Evolutionary conservation across 1,140 invertebrate species (phyloP).

Genomic region (Psilanteris sp.): DNA sequence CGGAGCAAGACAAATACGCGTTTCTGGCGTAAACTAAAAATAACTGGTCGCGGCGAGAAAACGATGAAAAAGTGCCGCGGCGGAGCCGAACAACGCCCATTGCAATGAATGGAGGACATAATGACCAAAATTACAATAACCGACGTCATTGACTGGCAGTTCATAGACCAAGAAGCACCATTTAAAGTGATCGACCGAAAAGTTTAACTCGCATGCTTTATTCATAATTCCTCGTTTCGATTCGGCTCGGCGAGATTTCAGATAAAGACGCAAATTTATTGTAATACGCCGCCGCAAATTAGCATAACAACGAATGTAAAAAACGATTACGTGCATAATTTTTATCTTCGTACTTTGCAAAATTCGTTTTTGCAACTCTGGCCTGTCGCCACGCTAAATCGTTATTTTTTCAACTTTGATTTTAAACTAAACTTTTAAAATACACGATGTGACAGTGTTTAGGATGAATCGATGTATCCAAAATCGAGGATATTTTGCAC

Average conservation of each 20-base stretch:
- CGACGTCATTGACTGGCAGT: slow-evolving; percentile 34
- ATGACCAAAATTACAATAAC: slow-evolving; percentile 36
- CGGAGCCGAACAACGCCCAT: no score
- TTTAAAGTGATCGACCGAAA: slow-evolving; percentile 33
- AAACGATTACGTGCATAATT: slow-evolving; percentile 9
- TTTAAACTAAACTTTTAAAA: no score
- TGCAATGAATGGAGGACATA: slow-evolving; percentile 16
- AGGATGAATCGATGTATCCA: no score
- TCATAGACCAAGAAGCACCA: slow-evolving; percentile 44
- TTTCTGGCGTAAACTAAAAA: slow-evolving; percentile 7
- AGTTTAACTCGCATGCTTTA: slow-evolving; percentile 33
- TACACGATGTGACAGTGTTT: no score
- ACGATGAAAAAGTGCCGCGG: neutral
- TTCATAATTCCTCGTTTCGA: slow-evolving; percentile 47
- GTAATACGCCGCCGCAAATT: slow-evolving; percentile 30
- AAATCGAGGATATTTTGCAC: no score
- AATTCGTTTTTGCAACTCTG: no score
- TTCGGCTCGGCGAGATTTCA: slow-evolving; percentile 40
- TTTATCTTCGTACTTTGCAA: slow-evolving; percentile 24
- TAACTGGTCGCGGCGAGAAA: neutral
- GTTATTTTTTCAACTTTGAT: no score
- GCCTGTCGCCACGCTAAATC: no score
- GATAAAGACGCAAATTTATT: slow-evolving; percentile 55
- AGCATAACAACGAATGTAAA: slow-evolving; percentile 32
- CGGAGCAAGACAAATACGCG: neutral